These are phyloP conservation scores for Octopus sinensis DNA, from an alignment of 1,140 invertebrate species.

Conservation along the genomic window DNA sequence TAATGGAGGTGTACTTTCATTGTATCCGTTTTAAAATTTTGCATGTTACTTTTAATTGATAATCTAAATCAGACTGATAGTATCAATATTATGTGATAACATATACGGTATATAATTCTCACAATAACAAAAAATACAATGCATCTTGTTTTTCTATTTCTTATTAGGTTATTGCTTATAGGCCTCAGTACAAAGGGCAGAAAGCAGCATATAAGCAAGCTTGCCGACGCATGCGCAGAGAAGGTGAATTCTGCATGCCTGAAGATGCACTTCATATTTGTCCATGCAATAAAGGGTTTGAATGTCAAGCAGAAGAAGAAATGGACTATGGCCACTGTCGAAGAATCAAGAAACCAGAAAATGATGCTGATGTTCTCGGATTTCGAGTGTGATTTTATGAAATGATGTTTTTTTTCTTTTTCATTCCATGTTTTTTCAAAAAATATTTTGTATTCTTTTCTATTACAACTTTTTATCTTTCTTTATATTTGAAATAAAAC, in stretches of 20 bases:
- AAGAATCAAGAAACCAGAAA: neutral
- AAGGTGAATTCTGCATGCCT: conserved; percentile 8
- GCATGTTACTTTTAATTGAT: neutral
- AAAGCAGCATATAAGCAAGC: neutral
- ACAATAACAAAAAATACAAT: neutral
- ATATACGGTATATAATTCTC: neutral
- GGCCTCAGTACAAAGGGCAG: conserved; percentile 2
- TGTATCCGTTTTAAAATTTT: neutral
- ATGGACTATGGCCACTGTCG: conserved; percentile 10
- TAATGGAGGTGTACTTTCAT: neutral
- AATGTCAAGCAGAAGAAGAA: neutral
- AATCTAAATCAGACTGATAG: neutral
- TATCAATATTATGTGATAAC: neutral
- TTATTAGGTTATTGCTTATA: neutral
- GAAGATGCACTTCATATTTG: conserved; percentile 9
- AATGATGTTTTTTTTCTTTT: too few species aligned
- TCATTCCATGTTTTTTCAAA: too few species aligned
- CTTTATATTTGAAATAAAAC: too few species aligned
- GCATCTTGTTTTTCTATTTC: neutral
- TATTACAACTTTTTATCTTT: too few species aligned
- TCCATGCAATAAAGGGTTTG: conserved; percentile 5
- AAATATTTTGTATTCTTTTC: too few species aligned
- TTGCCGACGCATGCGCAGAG: neutral
- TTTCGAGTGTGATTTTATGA: too few species aligned
- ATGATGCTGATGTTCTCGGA: neutral